A percentile compares a stretch with the other conserved stretches of the same genome.
Evolutionary conservation across 2,888 invertebrate species (phyloP).

Genomic region (Psylliodes chrysocephalus): DNA sequence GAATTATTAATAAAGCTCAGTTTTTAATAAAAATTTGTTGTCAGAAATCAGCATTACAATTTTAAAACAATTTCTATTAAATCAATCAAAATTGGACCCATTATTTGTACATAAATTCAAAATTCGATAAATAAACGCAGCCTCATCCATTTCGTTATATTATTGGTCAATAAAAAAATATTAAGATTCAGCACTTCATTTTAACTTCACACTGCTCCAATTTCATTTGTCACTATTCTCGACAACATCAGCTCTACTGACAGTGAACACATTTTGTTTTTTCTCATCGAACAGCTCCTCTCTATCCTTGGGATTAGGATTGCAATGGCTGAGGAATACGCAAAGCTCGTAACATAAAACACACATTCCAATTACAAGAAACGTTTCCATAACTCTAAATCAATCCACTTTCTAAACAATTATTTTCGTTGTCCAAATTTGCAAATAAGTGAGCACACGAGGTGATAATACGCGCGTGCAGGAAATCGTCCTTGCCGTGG

Average conservation of each 20-base stretch:
- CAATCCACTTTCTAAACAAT: not conserved
- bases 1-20: not conserved
- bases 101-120: not conserved
- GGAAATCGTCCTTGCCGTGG: slow-evolving; percentile 33
- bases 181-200: slow-evolving; percentile 1
- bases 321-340: slow-evolving; percentile 70
- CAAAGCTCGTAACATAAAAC: slow-evolving; percentile 75
- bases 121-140: slow-evolving; percentile 3
- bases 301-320: slow-evolving; percentile 60
- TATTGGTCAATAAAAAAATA: not conserved
- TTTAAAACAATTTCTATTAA: not conserved
- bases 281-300: slow-evolving; percentile 44
- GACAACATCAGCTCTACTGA: slow-evolving; percentile 47
- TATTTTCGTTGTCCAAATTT: not conserved
- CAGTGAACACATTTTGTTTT: slow-evolving; percentile 59
- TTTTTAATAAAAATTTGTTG: slow-evolving; percentile 4
- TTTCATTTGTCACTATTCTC: slow-evolving; percentile 3
- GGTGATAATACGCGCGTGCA: not conserved
- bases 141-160: not conserved
- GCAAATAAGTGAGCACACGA: slow-evolving; percentile 5
- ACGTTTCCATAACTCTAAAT: slow-evolving; percentile 69
- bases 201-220: not conserved
- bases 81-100: slow-evolving; percentile 1
- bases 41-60: not conserved
- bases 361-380: slow-evolving; percentile 74